Evolutionary conservation across 2,797 vertebrate species (phyloP).

Genomic region (Ibycter americanus): DNA sequence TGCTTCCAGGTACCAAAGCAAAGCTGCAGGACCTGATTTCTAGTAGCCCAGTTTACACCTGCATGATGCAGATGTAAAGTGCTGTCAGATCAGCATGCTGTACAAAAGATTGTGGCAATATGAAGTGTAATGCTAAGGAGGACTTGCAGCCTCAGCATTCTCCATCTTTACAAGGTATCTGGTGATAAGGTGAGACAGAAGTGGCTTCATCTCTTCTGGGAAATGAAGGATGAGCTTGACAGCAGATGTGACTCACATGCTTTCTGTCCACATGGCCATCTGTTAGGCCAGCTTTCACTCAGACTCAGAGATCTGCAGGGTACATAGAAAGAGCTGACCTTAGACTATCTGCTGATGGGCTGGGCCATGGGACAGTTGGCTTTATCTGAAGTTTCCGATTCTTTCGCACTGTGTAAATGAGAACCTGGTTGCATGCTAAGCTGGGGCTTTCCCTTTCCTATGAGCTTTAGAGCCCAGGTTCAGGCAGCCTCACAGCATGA

Average conservation of each 20-base stretch:
- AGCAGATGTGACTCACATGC: background rate
- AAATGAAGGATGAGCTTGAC: background rate
- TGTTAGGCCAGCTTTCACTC: background rate
- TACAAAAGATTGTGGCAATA: background rate
- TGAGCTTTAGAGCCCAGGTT: background rate
- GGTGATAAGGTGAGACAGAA: background rate
- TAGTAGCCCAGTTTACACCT: background rate
- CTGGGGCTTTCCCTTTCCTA: background rate
- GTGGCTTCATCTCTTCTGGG: background rate
- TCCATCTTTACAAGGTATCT: background rate
- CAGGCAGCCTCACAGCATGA: background rate
- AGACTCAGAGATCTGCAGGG: background rate
- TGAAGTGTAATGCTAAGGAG: background rate
- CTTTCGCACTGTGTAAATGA: fast-evolving
- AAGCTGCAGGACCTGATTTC: background rate
- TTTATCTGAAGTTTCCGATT: background rate
- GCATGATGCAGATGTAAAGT: background rate
- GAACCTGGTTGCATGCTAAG: background rate
- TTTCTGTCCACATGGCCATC: background rate
- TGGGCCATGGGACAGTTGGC: background rate
- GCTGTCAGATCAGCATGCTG: background rate
- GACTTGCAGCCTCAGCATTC: background rate
- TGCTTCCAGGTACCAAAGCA: background rate
- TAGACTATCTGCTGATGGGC: background rate
- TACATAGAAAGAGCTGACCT: background rate